Percentiles rank a stretch among this genome's conserved stretches.
Conservation (phyloP, 2,888 invertebrate species). For the Oxytorus armatus region DNA sequence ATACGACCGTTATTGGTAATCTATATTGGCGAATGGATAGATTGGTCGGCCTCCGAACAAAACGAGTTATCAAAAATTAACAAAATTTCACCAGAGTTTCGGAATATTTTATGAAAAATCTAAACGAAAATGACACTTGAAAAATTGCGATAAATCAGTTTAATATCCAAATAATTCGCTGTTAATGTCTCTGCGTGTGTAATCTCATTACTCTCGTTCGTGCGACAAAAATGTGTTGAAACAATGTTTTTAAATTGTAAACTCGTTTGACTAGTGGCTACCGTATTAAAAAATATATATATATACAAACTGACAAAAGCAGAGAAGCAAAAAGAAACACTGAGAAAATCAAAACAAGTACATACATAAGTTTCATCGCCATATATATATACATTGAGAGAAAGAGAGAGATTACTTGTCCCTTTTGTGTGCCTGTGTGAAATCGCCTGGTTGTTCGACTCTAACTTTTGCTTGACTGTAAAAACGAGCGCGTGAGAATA, state of each 20-base stretch:
- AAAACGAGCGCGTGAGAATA: slow-evolving; percentile 50
- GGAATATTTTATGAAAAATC: not conserved
- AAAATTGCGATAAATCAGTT: not conserved
- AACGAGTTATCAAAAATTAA: not conserved
- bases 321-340: slow-evolving; percentile 29
- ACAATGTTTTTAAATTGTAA: slow-evolving; percentile 6
- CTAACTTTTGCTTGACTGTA: slow-evolving; percentile 63
- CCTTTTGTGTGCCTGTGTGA: slow-evolving; percentile 74
- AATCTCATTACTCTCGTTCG: slow-evolving; percentile 6
- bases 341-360: slow-evolving; percentile 60
- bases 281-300: slow-evolving; percentile 15
- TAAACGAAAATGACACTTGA: not conserved
- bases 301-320: slow-evolving; percentile 18
- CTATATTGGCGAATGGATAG: slow-evolving; percentile 13
- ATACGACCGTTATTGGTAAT: slow-evolving; percentile 23
- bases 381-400: slow-evolving; percentile 31
- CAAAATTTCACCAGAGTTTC: no score
- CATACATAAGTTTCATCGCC: slow-evolving; percentile 48
- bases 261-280: slow-evolving; percentile 18
- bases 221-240: not conserved
- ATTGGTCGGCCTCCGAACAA: not conserved
- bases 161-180: not conserved
- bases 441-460: slow-evolving; percentile 72
- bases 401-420: slow-evolving; percentile 63
- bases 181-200: no score